A percentile compares a stretch with the other conserved stretches of the same genome.
Evolutionary conservation across 2,113 vertebrate species (phyloP).

Genomic region (cattle (Bos taurus)): DNA sequence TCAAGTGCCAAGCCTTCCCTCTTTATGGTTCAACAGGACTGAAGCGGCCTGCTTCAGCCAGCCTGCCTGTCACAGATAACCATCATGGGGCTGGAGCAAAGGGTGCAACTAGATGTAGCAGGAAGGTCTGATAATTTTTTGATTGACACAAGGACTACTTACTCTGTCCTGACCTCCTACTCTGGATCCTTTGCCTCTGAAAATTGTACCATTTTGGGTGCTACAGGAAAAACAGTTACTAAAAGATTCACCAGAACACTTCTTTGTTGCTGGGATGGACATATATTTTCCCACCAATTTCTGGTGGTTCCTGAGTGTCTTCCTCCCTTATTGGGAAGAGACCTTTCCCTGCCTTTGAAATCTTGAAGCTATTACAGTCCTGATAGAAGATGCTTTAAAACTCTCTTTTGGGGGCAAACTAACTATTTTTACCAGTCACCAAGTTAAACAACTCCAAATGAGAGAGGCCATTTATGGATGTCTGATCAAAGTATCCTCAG

Average conservation of each 20-base stretch:
- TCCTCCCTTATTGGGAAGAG: too few relatives aligned
- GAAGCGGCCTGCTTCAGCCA: not conserved
- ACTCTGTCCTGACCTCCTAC: not conserved
- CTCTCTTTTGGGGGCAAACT: not conserved
- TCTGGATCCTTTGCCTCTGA: not conserved
- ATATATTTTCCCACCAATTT: too few relatives aligned
- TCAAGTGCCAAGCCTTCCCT: not conserved
- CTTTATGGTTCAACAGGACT: not conserved
- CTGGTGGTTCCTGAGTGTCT: too few relatives aligned
- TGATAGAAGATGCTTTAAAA: not conserved
- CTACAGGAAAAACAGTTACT: too few relatives aligned
- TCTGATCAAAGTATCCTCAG: not conserved
- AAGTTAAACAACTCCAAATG: not conserved
- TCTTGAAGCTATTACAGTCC: too few relatives aligned
- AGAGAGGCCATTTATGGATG: not conserved
- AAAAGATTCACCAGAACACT: too few relatives aligned
- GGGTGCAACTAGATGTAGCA: not conserved
- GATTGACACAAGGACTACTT: not conserved
- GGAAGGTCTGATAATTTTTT: not conserved
- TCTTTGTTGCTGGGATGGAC: too few relatives aligned
- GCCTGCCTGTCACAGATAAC: not conserved
- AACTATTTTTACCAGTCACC: not conserved
- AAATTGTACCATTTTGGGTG: not conserved
- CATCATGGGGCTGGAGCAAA: not conserved
- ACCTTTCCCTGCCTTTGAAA: not conserved